Conservation (phyloP, 2,888 invertebrate genomes). For the Drosophila tripunctata region DNA sequence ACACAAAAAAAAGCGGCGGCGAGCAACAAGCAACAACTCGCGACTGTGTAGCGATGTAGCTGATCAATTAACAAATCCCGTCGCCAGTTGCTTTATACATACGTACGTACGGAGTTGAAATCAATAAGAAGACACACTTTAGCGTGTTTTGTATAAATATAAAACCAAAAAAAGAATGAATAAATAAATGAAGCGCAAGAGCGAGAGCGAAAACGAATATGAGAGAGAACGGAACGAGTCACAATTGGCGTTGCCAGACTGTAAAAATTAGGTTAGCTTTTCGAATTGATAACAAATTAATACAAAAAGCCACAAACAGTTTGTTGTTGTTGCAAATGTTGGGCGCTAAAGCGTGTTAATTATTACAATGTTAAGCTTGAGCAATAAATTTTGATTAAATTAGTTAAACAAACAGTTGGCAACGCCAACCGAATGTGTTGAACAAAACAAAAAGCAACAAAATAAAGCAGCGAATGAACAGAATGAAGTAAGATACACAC, state of each 20-base stretch:
- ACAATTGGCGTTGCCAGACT: constrained; percentile 61
- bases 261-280: background rate
- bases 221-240: constrained; percentile 41
- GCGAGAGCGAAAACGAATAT: constrained; percentile 36
- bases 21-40: no score
- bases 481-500: constrained; percentile 42
- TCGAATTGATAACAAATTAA: constrained; percentile 26
- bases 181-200: constrained; percentile 60
- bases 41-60: constrained; percentile 46
- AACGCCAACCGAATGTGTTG: constrained; percentile 52
- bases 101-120: constrained; percentile 40
- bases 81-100: constrained; percentile 29
- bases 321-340: background rate
- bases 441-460: constrained; percentile 61
- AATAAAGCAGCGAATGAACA: constrained; percentile 28
- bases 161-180: constrained; percentile 60
- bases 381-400: background rate
- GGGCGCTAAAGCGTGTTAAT: background rate
- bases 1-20: constrained; percentile 27
- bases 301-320: background rate
- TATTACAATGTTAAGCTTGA: background rate
- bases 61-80: constrained; percentile 62
- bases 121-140: constrained; percentile 59
- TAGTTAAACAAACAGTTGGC: constrained; percentile 35
- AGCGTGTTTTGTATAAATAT: constrained; percentile 69